phyloP scores from a whole-genome alignment of 2,797 vertebrate genomes.

The Betta splendens region DNA sequence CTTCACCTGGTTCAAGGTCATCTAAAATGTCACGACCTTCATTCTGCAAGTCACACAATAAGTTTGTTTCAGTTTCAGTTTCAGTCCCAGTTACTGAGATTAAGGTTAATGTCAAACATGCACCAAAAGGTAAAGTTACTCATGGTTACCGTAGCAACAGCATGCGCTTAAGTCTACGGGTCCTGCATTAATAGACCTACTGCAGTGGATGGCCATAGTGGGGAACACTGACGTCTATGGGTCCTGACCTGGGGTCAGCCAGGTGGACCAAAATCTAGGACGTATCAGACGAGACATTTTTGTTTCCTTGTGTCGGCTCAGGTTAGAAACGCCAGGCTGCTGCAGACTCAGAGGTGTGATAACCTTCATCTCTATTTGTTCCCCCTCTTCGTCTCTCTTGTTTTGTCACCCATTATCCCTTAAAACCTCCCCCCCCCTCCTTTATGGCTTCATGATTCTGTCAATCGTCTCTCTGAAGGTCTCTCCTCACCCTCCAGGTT shows the following conservation, averaged over 20 bases:
- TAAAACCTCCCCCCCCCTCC: background rate
- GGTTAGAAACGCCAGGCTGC: background rate
- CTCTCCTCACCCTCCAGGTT: conserved; percentile 56
- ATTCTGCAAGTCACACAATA: conserved; percentile 10
- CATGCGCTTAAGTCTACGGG: background rate
- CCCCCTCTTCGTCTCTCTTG: background rate
- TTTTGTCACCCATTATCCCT: background rate
- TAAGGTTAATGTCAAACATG: background rate
- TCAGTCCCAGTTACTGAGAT: conserved; percentile 17
- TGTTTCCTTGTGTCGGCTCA: too few relatives aligned
- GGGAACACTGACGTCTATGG: too few relatives aligned
- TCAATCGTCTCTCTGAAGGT: conserved; percentile 50
- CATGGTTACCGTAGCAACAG: background rate
- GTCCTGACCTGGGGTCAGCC: too few relatives aligned
- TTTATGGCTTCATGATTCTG: background rate
- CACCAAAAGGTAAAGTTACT: background rate
- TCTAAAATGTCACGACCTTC: conserved; percentile 7
- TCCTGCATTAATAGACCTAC: too few relatives aligned
- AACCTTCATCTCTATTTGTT: background rate
- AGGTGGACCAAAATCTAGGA: too few relatives aligned
- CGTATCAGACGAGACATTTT: too few relatives aligned
- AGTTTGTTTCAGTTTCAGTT: too few relatives aligned
- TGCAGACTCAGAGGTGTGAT: background rate
- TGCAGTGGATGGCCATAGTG: too few relatives aligned
- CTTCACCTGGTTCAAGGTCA: conserved; percentile 5